Evolutionary conservation across 2,113 vertebrate genomes (phyloP).

Genomic region (Silurus glanis): DNA sequence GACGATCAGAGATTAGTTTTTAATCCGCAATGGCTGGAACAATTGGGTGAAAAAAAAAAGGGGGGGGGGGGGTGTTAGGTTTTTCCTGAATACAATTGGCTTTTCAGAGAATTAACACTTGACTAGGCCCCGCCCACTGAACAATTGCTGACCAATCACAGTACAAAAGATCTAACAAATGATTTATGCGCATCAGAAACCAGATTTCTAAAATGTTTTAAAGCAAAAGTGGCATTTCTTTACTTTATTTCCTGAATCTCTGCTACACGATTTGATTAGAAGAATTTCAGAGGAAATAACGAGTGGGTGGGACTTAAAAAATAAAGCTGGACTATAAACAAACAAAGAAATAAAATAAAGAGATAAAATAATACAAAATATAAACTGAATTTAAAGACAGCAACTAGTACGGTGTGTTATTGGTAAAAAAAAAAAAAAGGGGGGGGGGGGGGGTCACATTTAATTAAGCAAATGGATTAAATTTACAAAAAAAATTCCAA

Average conservation of each 20-base stretch:
- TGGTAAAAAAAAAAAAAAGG: background rate
- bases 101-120: too few species aligned
- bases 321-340: background rate
- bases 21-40: background rate
- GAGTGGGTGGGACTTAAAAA: background rate
- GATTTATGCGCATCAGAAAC: background rate
- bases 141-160: background rate
- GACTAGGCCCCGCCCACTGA: background rate
- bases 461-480: background rate
- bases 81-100: background rate
- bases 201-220: background rate
- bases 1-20: slow-evolving; percentile 37
- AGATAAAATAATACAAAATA: background rate
- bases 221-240: background rate
- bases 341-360: background rate
- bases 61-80: too few species aligned
- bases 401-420: background rate
- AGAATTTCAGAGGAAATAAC: background rate
- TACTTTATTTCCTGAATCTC: background rate
- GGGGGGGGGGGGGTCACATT: too few species aligned
- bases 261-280: background rate
- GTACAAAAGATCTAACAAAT: background rate
- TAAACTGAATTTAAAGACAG: background rate
- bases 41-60: background rate
- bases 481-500: background rate